Evolutionary conservation across 2,888 invertebrate genomes (phyloP).

Genomic region (Diadromus collaris): DNA sequence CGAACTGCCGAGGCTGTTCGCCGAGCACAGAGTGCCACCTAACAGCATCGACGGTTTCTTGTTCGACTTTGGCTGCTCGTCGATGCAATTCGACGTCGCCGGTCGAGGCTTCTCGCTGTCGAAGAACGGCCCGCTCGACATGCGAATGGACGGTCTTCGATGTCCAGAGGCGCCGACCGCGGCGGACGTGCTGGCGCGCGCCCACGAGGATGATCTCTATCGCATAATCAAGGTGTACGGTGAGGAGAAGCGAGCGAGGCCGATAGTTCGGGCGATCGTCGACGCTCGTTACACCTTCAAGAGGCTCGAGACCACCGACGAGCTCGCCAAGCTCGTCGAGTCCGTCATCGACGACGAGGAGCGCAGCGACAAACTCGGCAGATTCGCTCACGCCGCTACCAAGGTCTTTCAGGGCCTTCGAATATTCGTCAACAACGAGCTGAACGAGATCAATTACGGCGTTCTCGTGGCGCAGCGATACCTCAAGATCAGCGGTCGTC

Average conservation of each 20-base stretch:
- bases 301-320: conserved; percentile 90
- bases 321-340: conserved; percentile 89
- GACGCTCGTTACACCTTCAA: conserved; percentile 90
- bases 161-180: conserved; percentile 89
- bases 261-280: conserved; percentile 93
- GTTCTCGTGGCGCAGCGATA: conserved; percentile 89
- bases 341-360: conserved; percentile 82
- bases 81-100: conserved; percentile 94
- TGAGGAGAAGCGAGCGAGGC: conserved; percentile 92
- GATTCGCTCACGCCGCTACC: conserved; percentile 91
- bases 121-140: conserved; percentile 94
- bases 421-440: conserved; percentile 97
- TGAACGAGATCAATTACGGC: conserved; percentile 96
- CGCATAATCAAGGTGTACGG: conserved; percentile 95
- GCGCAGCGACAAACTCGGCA: conserved; percentile 87
- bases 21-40: conserved; percentile 82
- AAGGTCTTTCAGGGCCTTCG: conserved; percentile 96
- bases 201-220: conserved; percentile 89
- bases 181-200: conserved; percentile 91
- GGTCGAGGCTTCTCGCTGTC: conserved; percentile 93
- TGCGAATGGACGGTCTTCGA: conserved; percentile 95
- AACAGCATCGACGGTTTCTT: conserved; percentile 92
- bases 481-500: conserved; percentile 88
- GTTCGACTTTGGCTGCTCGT: conserved; percentile 97
- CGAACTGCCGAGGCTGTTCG: conserved; percentile 88